Base-by-base conservation (phyloP, 2,113 vertebrate genomes). In the Entomyzon cyanotis region DNA sequence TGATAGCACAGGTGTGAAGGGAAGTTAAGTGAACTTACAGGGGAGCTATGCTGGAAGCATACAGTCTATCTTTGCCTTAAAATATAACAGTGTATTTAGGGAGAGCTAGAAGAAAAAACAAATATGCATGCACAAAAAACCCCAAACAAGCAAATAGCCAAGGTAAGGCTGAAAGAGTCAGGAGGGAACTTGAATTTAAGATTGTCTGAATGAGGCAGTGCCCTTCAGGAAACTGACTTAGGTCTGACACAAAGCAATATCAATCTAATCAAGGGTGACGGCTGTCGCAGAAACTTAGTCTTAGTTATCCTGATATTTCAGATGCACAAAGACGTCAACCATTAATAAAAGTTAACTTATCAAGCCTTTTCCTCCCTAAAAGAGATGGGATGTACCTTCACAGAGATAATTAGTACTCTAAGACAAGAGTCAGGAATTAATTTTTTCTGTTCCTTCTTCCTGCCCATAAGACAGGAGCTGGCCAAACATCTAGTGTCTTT, bases 1-100 rank as follows among this genome's bases (percentile, higher is more conserved):
- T 85, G 65, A 87, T 41, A 95, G 53, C 62, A 91, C 80, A 94
- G 91, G 93, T 97, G 93, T 87, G 62, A 91, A 75, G 79, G 53
- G 56, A 92, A 91, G 60, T 77, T 89, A 71, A 94, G 53, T 49
- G 81, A 93, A 87, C 18, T 89, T 94, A 69, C 30, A 69, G 37
- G 46, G 21, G 19, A 88, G 37, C 18, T 83, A 22, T 47, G 27
- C 35, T 93, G 39, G 44, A 85, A 78, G 63, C 28, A 44, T 14
- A 23, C 10, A 59, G 37, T 18, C 21, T 74, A 6, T 53, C 11
- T 47, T 90, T 90, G 11, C n/a, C 47, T 74, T 77, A 84, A 86
- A 86, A 92, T 55, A 35, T 52, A 42, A 49, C 28, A 58, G 23
- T 35, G 21, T 42, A n/a, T 77, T 86, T 84, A 47, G 7, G 5